Base-by-base conservation (phyloP, 2,797 vertebrate species). In the Trachops cirrhosus region DNA sequence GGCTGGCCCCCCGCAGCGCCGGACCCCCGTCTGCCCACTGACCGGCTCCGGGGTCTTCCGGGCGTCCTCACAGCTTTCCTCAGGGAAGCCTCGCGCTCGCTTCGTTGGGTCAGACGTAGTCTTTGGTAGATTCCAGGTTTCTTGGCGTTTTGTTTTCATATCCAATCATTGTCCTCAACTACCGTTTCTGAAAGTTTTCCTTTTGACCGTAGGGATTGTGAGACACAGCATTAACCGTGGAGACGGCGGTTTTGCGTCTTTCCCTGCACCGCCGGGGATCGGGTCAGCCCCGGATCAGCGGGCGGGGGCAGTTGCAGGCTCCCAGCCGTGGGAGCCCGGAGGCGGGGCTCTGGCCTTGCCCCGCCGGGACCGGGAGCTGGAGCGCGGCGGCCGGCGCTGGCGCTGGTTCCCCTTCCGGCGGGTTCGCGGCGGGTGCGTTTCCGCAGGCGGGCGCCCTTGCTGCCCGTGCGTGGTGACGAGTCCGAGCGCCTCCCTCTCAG, bases 1-100 rank as follows among this genome's bases (percentile, higher is more conserved):
- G 57, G 57, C 32, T 12, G 41, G 8, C 37, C 0, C 41, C 71
- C 67, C 3, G 7, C 8, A 37, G 18, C 9, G 0, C 67, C 0
- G 8, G n/a, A 4, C 3, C 22, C 41, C 26, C 6, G 1, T 24
- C 39, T 22, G 44, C 9, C 34, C 29, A 0, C 1, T 7, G 4
- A 18, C 15, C 7, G 3, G 48, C 5, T 50, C 39, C 64, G 12
- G 9, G 14, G 54, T 57, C 16, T 62, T 44, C 37, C n/a, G 22
- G 3, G 32, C 4, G 9, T 64, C 50, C 62, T 73, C 22, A 12
- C 46, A 4, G 15, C 67, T 54, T 24, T 84, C 75, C 62, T 19
- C 70, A 16, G 12, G 11, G 22, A 29, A 22, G 12, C 44, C 44
- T 48, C 52, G 29, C 12, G 39, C 5, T 0, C 11, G 24, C 50